phyloP scores from a whole-genome alignment of 2,113 vertebrate genomes.

The Pachycephala philippinensis region DNA sequence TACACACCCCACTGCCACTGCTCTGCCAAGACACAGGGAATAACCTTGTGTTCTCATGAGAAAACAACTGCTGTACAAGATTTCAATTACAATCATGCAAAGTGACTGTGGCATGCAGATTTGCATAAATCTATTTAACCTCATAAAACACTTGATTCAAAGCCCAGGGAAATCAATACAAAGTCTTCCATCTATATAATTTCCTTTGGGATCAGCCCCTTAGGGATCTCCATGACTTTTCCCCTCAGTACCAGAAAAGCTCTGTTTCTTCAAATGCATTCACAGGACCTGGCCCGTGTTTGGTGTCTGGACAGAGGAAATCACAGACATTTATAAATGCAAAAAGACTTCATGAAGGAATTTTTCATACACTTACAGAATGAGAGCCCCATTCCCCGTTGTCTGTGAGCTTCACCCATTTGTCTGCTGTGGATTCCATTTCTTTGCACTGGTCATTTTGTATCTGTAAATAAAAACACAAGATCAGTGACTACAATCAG shows the following conservation, averaged over 20 bases:
- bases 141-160: not conserved
- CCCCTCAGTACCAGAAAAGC: not conserved
- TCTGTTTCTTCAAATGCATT: not conserved
- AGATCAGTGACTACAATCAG: not conserved
- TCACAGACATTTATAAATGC: not conserved
- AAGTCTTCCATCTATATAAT: not conserved
- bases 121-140: not conserved
- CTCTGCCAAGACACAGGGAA: not conserved
- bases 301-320: not conserved
- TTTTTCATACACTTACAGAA: slow-evolving; percentile 73
- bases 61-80: not conserved
- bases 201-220: not conserved
- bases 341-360: not conserved
- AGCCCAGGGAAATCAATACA: not conserved
- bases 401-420: slow-evolving; percentile 91
- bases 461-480: slow-evolving; percentile 78
- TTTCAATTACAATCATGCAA: not conserved
- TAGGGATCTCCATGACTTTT: not conserved
- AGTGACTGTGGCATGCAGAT: not conserved
- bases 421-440: slow-evolving; percentile 84
- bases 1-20: rapidly evolving
- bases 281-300: not conserved
- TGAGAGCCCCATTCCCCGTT: slow-evolving; percentile 90
- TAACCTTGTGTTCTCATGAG: not conserved
- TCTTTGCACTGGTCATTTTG: slow-evolving; percentile 98